Evolutionary conservation across 2,113 vertebrate genomes (phyloP).

Genomic region (Amazona vittata): DNA sequence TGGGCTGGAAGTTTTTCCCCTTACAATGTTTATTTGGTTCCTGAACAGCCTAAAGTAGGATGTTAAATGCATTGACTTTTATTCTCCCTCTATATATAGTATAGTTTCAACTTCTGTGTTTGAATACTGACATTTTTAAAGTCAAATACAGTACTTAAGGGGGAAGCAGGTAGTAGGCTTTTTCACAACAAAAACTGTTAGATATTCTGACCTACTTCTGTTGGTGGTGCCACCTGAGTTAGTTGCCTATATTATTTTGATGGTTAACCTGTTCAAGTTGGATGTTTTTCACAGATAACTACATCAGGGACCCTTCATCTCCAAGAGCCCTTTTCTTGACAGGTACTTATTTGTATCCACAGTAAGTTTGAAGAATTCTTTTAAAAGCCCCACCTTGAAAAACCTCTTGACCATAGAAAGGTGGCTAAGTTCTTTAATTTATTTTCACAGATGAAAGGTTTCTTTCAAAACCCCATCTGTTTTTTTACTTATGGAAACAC

Average conservation of each 20-base stretch:
- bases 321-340: background rate
- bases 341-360: background rate
- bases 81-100: background rate
- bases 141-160: conserved; percentile 52
- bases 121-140: conserved; percentile 39
- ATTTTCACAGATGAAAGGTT: conserved; percentile 41
- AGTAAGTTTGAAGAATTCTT: background rate
- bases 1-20: background rate
- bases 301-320: background rate
- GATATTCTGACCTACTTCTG: conserved; percentile 23
- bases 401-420: conserved; percentile 18
- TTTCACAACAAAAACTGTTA: background rate
- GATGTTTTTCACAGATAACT: background rate
- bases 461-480: conserved; percentile 54
- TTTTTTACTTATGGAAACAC: conserved; percentile 39
- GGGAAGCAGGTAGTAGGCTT: conserved; percentile 41
- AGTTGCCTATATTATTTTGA: background rate
- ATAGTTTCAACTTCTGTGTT: background rate
- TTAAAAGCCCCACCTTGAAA: conserved; percentile 49
- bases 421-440: conserved; percentile 38
- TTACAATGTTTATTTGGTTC: background rate
- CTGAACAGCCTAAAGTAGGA: background rate
- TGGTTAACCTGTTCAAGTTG: background rate
- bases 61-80: conserved; percentile 1
- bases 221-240: conserved; percentile 41